Conservation (phyloP, 1,140 invertebrate genomes). For the Homalodisca vitripennis region DNA sequence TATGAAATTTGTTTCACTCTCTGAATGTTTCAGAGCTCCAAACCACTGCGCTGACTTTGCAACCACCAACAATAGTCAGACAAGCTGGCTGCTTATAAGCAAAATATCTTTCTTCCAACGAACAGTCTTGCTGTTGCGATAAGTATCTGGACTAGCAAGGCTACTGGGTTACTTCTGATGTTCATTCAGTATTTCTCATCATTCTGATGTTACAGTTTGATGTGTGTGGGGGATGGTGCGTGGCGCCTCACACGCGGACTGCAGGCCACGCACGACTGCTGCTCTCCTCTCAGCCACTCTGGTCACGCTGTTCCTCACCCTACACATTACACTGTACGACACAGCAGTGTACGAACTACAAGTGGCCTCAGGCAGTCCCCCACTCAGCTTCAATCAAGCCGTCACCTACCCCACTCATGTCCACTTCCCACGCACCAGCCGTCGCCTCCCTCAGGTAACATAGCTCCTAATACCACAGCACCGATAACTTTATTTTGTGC, state of each 20-base stretch:
- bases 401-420: slow-evolving; percentile 50
- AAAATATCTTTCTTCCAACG: no score
- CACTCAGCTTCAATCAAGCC: slow-evolving; percentile 45
- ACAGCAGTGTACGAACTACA: slow-evolving; percentile 33
- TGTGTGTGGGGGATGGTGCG: slow-evolving; percentile 22
- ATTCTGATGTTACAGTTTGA: slow-evolving; percentile 9
- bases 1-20: no score
- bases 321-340: slow-evolving; percentile 35
- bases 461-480: no score
- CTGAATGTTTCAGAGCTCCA: no score
- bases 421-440: slow-evolving; percentile 52
- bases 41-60: no score
- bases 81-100: no score
- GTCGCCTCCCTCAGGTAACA: slow-evolving; percentile 60
- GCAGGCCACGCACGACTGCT: slow-evolving; percentile 28
- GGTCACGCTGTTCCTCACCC: slow-evolving; percentile 27
- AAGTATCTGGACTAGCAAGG: no score
- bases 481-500: background rate
- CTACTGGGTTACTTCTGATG: no score
- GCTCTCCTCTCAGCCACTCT: slow-evolving; percentile 16
- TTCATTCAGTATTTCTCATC: no score
- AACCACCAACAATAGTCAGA: no score
- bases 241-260: slow-evolving; percentile 6
- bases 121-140: no score
- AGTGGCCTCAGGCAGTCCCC: slow-evolving; percentile 1